phyloP scores from a whole-genome alignment of 2,113 vertebrate species.

The Ictalurus furcatus region DNA sequence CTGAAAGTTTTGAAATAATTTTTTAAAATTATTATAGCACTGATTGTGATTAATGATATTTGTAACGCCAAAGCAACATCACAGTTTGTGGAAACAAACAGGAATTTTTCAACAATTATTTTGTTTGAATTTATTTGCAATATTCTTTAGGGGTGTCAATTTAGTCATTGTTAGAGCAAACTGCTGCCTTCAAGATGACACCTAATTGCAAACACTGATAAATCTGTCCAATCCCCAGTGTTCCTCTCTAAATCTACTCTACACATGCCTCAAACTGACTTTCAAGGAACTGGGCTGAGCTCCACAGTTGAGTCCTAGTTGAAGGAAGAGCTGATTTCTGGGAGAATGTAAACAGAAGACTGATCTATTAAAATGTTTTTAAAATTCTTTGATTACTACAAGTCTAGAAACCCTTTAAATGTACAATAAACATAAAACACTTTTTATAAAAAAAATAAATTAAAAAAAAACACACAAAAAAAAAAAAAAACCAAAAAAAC shows the following conservation, averaged over 20 bases:
- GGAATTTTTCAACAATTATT: neutral
- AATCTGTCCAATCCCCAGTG: neutral
- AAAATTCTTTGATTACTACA: neutral
- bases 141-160: neutral
- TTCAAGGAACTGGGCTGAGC: neutral
- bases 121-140: neutral
- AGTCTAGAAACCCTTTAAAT: neutral
- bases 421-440: neutral
- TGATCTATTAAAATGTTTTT: neutral
- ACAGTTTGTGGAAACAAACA: neutral
- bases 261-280: neutral
- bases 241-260: neutral
- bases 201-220: neutral
- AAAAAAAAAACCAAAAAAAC: neutral
- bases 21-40: neutral
- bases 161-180: neutral
- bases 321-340: neutral
- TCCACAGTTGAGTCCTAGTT: neutral
- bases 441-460: too few species aligned
- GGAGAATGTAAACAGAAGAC: neutral
- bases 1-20: neutral
- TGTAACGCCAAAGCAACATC: neutral
- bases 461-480: too few species aligned
- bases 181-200: neutral
- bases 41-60: neutral